A percentile compares a stretch with the other conserved stretches of the same genome.
Evolutionary conservation across 2,888 invertebrate genomes (phyloP).

Genomic region (Drosophila quinaria): DNA sequence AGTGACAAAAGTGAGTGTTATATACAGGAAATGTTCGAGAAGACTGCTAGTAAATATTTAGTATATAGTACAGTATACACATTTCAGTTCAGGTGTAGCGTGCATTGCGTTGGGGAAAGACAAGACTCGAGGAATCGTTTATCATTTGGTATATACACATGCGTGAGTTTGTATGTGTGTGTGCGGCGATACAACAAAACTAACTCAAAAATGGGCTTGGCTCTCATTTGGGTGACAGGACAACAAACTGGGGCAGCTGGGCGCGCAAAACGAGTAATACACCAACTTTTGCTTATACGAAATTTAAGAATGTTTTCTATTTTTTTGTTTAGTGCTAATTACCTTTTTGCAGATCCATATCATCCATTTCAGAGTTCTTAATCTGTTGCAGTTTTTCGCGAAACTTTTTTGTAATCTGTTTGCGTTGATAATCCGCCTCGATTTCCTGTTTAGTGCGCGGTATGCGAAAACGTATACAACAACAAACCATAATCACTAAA

Average conservation of each 20-base stretch:
- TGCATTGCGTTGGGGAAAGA: slow-evolving; percentile 37
- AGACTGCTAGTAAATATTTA: slow-evolving; percentile 20
- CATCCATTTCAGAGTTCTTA: slow-evolving; percentile 94
- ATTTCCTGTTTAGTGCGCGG: slow-evolving; percentile 98
- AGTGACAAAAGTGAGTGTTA: slow-evolving; percentile 54
- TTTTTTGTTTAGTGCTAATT: slow-evolving; percentile 1
- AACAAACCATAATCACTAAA: slow-evolving; percentile 93
- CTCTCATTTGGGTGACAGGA: slow-evolving; percentile 55
- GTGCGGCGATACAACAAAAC: slow-evolving; percentile 32
- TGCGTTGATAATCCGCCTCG: slow-evolving; percentile 95
- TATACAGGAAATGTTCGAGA: slow-evolving; percentile 14
- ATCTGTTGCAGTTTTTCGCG: slow-evolving; percentile 92
- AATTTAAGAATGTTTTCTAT: background rate
- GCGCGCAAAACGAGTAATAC: slow-evolving; percentile 29
- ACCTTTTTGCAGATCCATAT: slow-evolving; percentile 86
- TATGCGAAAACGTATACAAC: slow-evolving; percentile 95
- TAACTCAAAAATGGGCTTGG: slow-evolving; percentile 70
- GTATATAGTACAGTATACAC: background rate
- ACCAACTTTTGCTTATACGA: slow-evolving; percentile 27
- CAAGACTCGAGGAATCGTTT: slow-evolving; percentile 64
- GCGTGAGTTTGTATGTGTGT: slow-evolving; percentile 48
- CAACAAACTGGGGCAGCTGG: slow-evolving; percentile 59
- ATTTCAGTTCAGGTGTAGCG: slow-evolving; percentile 36
- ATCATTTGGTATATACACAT: slow-evolving; percentile 67
- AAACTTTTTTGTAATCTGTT: slow-evolving; percentile 93